phyloP scores from a whole-genome alignment of 2,888 invertebrate species.

The Drosophila percnosoma region DNA sequence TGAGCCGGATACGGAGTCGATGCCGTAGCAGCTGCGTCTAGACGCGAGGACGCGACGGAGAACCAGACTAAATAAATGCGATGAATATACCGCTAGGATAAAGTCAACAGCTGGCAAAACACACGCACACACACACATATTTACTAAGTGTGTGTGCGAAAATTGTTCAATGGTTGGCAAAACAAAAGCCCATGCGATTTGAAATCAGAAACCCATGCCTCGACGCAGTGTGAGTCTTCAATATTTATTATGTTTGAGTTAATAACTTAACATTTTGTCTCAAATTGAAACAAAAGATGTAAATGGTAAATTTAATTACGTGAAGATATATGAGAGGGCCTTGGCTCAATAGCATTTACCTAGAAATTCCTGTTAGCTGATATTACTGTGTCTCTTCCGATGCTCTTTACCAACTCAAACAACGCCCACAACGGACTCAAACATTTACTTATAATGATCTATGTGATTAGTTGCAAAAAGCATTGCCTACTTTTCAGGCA shows the following conservation, averaged over 20 bases:
- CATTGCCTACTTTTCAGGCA: slow-evolving; percentile 45
- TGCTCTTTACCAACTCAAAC: slow-evolving; percentile 43
- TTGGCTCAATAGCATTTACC: slow-evolving; percentile 3
- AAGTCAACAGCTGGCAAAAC: slow-evolving; percentile 45
- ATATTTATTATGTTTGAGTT: neutral
- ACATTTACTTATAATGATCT: slow-evolving; percentile 73
- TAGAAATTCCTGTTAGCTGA: slow-evolving; percentile 12
- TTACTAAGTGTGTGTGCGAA: slow-evolving; percentile 38
- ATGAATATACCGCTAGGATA: slow-evolving; percentile 52
- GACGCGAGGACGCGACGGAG: slow-evolving; percentile 22
- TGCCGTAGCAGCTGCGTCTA: slow-evolving; percentile 13
- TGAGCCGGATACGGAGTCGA: slow-evolving; percentile 6
- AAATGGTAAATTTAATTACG: slow-evolving; percentile 16
- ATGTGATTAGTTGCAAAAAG: slow-evolving; percentile 62
- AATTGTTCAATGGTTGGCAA: slow-evolving; percentile 26
- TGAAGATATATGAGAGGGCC: neutral
- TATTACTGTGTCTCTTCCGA: slow-evolving; percentile 7
- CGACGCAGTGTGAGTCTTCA: neutral
- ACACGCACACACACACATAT: slow-evolving; percentile 27
- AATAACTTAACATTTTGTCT: slow-evolving; percentile 8
- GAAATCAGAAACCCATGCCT: slow-evolving; percentile 15
- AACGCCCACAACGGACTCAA: slow-evolving; percentile 43
- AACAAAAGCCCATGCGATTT: slow-evolving; percentile 19
- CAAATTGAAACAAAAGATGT: neutral
- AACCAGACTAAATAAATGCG: slow-evolving; percentile 47